Evolutionary conservation across 2,888 invertebrate genomes (phyloP).

Genomic region (Idaea aversata): DNA sequence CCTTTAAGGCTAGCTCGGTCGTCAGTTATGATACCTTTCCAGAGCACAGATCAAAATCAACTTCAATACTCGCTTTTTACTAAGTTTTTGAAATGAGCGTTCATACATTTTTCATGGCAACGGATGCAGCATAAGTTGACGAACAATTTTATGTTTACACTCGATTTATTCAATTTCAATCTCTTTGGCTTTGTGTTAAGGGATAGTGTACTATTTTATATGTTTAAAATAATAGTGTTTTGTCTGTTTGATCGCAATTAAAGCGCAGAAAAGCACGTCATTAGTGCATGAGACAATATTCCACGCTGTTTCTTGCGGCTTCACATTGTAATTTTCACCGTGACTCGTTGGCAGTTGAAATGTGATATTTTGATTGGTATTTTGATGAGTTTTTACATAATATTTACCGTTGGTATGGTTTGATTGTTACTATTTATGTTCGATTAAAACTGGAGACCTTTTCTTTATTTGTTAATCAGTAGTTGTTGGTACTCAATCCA

Average conservation of each 20-base stretch:
- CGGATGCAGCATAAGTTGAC: constrained; percentile 52
- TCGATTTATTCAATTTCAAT: constrained; percentile 15
- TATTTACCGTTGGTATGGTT: background rate
- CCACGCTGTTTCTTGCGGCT: constrained; percentile 71
- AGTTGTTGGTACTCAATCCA: no score
- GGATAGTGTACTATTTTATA: constrained; percentile 6
- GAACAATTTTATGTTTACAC: constrained; percentile 31
- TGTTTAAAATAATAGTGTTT: constrained; percentile 40
- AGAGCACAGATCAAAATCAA: constrained; percentile 68
- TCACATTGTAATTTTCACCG: constrained; percentile 21
- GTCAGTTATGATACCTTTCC: constrained; percentile 64
- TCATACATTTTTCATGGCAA: constrained; percentile 76
- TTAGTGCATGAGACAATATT: constrained; percentile 77
- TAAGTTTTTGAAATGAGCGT: constrained; percentile 54
- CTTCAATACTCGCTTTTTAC: constrained; percentile 65
- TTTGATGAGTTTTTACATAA: constrained; percentile 16
- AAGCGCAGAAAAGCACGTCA: constrained; percentile 75
- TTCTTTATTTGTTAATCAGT: background rate
- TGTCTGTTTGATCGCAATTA: constrained; percentile 72
- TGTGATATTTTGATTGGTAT: constrained; percentile 17
- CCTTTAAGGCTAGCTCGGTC: constrained; percentile 31
- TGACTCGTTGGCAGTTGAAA: constrained; percentile 11
- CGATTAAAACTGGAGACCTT: background rate
- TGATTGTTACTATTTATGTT: background rate
- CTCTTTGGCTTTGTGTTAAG: constrained; percentile 27